Evolutionary conservation across 2,113 vertebrate species (phyloP).

Genomic region (Cathartes aura): DNA sequence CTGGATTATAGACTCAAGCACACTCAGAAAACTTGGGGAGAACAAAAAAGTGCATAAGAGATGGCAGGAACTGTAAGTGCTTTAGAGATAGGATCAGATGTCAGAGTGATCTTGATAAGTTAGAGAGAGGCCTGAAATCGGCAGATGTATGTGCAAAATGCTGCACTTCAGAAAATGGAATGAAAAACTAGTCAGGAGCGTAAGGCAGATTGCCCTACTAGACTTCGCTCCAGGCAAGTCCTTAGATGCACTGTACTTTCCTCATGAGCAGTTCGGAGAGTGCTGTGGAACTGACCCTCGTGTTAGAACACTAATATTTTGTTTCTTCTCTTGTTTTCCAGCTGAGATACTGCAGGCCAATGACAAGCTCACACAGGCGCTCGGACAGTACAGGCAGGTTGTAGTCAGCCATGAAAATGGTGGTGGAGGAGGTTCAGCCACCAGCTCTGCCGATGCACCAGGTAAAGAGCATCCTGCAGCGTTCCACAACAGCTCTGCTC

Average conservation of each 20-base stretch:
- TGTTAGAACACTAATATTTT: accelerated
- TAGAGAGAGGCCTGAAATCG: background rate
- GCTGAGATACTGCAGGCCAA: slow-evolving; percentile 85
- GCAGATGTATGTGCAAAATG: background rate
- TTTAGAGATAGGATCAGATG: background rate
- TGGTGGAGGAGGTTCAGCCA: background rate
- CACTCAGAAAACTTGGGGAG: background rate
- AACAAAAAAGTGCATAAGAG: background rate
- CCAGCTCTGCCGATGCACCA: background rate
- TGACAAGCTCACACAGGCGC: slow-evolving; percentile 77
- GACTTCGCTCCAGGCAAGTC: background rate
- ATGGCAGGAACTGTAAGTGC: background rate
- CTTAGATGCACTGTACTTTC: background rate
- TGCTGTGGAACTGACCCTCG: accelerated
- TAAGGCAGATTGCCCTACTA: background rate
- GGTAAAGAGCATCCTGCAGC: background rate
- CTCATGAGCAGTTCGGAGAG: background rate
- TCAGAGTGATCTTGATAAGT: background rate
- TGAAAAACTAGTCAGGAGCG: background rate
- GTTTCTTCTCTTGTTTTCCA: slow-evolving; percentile 4
- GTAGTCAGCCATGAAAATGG: slow-evolving; percentile 36
- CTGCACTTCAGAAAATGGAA: background rate
- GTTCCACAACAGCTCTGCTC: accelerated
- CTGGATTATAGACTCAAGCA: background rate
- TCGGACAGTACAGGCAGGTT: slow-evolving; percentile 77